Base-by-base conservation (phyloP, 2,888 invertebrate species). In the Habroteleia sp. region DNA sequence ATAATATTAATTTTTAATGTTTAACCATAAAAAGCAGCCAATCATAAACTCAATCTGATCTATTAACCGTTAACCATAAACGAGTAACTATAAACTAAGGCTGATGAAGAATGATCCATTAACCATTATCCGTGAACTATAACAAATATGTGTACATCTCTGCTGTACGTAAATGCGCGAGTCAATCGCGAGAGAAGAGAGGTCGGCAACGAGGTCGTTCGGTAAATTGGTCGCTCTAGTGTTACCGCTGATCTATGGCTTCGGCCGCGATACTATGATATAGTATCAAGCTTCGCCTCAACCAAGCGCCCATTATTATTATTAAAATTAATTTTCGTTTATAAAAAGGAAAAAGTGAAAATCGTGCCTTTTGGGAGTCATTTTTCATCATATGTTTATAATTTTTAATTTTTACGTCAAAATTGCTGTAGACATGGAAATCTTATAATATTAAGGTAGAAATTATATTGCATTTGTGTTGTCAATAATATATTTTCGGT, bases 221-320 rank as follows among this genome's bases (percentile, higher is more conserved):
- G 79, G 83, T 85, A 85, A 85, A 85, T 85, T 85, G 85, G 85
- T 84, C 85, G 83, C 80, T 77, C 56, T 74, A 79, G 74, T 66
- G 54, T 66, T 66, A 54, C 54, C 52, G 48, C 20, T 85, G 84
- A 85, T 85, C 83, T 84, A 85, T 83, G 83, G 82, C 83, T 82
- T 82, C 81, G 82, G 81, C 82, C 81, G 84, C 82, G 82, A 84
- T 85, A 82, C 83, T 84, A 83, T 83, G 85, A 81, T 85, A 85
- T 84, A 84, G 84, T 85, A 83, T 83, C 81, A 29, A 41, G 46
- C 74, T 73, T 74, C n/a, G n/a, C n/a, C n/a, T n/a, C n/a, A n/a
- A n/a, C n/a, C n/a, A n/a, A n/a, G n/a, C n/a, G n/a, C n/a, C n/a
- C n/a, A n/a, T n/a, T n/a, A n/a, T n/a, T n/a, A n/a, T n/a, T n/a